Percentiles rank a stretch among this genome's conserved stretches.
Conservation (phyloP, 2,797 vertebrate species). For the Sebastes goodei region DNA sequence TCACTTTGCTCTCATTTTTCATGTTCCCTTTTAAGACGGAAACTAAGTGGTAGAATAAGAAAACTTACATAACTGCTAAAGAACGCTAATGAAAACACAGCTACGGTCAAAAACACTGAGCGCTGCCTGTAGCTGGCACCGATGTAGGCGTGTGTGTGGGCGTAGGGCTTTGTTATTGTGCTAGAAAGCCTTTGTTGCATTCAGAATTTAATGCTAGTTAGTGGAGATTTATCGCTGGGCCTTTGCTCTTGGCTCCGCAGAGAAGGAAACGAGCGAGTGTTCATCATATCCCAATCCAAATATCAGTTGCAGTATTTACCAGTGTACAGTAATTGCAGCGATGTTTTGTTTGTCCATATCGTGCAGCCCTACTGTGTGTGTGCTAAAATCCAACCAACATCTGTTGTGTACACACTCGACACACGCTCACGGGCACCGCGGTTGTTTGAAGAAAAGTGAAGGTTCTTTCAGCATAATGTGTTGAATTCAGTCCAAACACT, state of each 20-base stretch:
- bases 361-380: background rate
- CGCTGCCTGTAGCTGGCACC: slow-evolving; percentile 20
- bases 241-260: slow-evolving; percentile 16
- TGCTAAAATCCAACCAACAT: background rate
- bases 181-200: slow-evolving; percentile 43
- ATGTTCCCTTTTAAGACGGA: slow-evolving; percentile 12
- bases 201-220: slow-evolving; percentile 25
- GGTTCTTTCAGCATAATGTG: slow-evolving; percentile 29
- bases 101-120: slow-evolving; percentile 21
- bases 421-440: background rate
- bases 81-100: slow-evolving; percentile 38
- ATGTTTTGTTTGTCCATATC: slow-evolving; percentile 5
- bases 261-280: slow-evolving; percentile 18
- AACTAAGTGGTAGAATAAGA: slow-evolving; percentile 17
- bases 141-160: slow-evolving; percentile 38
- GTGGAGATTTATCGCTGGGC: slow-evolving; percentile 20
- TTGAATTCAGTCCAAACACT: slow-evolving; percentile 37
- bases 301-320: slow-evolving; percentile 28
- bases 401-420: slow-evolving; percentile 3
- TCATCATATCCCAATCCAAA: slow-evolving; percentile 20
- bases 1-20: background rate
- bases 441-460: slow-evolving; percentile 32
- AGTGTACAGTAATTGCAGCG: background rate
- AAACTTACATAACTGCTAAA: slow-evolving; percentile 21
- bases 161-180: slow-evolving; percentile 28